Percentiles rank a stretch among this genome's conserved stretches.
phyloP scores from a whole-genome alignment of 64 coral and sea anemone genomes.

The Hydrozoanthus tunicans region DNA sequence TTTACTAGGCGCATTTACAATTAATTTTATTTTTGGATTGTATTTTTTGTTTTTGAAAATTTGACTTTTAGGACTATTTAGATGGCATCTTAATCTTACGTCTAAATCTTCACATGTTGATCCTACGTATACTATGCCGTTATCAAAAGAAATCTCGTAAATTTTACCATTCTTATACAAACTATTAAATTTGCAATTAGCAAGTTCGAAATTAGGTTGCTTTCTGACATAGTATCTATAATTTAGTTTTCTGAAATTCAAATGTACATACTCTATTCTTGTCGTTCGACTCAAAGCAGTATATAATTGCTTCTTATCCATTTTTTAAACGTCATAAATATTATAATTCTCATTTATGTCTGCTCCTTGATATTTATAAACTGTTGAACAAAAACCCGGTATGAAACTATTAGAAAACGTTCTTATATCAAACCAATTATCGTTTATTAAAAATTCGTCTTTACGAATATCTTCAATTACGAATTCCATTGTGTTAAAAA shows the following conservation, averaged over 20 bases:
- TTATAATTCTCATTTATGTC: no score
- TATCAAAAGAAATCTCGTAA: background rate
- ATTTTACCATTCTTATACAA: slow-evolving; percentile 14
- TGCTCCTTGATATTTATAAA: background rate
- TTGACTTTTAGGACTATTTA: background rate
- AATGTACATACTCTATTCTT: slow-evolving; percentile 1
- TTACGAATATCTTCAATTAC: no score
- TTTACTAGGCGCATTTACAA: background rate
- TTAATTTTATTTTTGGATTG: background rate
- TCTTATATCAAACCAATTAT: no score
- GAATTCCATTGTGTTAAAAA: no score
- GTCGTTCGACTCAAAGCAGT: slow-evolving; percentile 40
- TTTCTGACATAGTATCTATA: background rate
- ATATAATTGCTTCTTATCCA: slow-evolving; percentile 66
- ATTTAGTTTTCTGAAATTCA: slow-evolving; percentile 3
- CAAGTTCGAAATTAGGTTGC: background rate
- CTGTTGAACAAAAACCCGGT: no score
- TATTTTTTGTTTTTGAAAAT: slow-evolving; percentile 31
- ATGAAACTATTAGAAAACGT: no score
- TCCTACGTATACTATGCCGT: background rate
- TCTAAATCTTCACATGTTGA: slow-evolving; percentile 42
- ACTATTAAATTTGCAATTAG: slow-evolving; percentile 31
- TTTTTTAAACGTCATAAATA: background rate
- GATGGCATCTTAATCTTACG: slow-evolving; percentile 2
- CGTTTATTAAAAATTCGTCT: no score